A percentile compares a stretch with the other conserved stretches of the same genome.
These are phyloP conservation scores for Cybosia mesomella DNA, from an alignment of 2,888 invertebrate species.

Conservation along the genomic window DNA sequence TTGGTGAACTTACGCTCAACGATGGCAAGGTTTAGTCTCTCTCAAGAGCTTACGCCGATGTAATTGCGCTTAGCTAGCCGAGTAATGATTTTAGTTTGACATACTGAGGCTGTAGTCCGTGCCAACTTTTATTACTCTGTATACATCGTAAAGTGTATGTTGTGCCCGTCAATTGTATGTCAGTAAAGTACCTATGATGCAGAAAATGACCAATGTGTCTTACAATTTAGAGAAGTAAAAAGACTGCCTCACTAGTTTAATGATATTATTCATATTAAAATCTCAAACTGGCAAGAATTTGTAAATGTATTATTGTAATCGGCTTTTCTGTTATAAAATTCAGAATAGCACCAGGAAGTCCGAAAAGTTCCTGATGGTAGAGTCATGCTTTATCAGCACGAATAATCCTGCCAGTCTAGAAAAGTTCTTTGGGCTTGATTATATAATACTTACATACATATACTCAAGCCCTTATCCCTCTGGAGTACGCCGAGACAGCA, in stretches of 20 bases:
- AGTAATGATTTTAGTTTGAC: conserved; percentile 9
- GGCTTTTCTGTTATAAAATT: neutral
- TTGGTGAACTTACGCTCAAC: neutral
- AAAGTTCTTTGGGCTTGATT: too few relatives aligned
- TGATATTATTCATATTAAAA: neutral
- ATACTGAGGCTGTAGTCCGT: neutral
- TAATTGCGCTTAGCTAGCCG: conserved; percentile 4
- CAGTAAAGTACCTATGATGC: neutral
- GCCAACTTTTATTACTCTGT: neutral
- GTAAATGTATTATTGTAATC: too few relatives aligned
- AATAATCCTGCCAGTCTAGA: too few relatives aligned
- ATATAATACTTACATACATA: too few relatives aligned
- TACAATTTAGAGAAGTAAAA: too few relatives aligned
- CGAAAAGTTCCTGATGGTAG: too few relatives aligned
- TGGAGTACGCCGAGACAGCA: too few relatives aligned
- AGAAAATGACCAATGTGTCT: neutral
- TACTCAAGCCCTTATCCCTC: too few relatives aligned
- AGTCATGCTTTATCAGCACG: too few relatives aligned
- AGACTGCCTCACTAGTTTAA: neutral
- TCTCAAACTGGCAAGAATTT: neutral
- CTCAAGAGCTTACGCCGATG: conserved; percentile 10
- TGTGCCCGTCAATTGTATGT: neutral
- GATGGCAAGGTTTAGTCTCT: neutral
- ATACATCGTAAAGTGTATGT: neutral
- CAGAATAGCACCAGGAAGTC: neutral